Conservation (phyloP, 64 coral and sea anemone genomes). For the Trachythela sp. region DNA sequence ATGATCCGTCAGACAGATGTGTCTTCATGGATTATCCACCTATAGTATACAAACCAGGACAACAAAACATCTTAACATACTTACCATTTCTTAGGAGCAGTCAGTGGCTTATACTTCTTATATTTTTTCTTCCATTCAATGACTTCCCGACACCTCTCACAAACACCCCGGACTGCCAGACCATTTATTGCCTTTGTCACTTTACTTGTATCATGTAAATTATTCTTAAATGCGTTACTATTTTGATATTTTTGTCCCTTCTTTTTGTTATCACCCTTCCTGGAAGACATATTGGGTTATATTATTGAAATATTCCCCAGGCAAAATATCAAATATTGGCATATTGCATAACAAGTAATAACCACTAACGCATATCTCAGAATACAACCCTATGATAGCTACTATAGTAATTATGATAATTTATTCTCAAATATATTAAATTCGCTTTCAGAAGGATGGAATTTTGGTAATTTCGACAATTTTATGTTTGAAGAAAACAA, state of each 20-base stretch:
- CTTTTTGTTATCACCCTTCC: conserved; percentile 69
- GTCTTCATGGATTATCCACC: too few species aligned
- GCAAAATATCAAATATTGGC: too few species aligned
- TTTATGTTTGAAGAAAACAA: too few species aligned
- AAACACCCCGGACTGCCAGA: conserved; percentile 65
- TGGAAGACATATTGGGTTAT: conserved; percentile 43
- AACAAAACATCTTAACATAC: background rate
- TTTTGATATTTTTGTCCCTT: conserved; percentile 86
- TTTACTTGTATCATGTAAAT: conserved; percentile 77
- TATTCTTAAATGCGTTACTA: conserved; percentile 65
- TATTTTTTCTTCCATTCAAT: conserved; percentile 95
- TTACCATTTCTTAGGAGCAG: conserved; percentile 89
- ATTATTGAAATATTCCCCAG: background rate
- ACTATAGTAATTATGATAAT: too few species aligned
- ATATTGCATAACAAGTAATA: too few species aligned
- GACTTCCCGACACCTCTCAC: conserved; percentile 63
- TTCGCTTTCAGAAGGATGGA: too few species aligned
- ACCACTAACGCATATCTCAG: too few species aligned
- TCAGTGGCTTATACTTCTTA: conserved; percentile 93
- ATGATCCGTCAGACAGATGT: too few species aligned
- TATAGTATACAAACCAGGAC: too few species aligned
- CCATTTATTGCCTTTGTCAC: conserved; percentile 60
- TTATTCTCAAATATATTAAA: too few species aligned
- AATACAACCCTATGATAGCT: too few species aligned
- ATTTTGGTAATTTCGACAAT: too few species aligned